Base-by-base conservation (phyloP, 2,888 invertebrate species). In the Blomia tropicalis region DNA sequence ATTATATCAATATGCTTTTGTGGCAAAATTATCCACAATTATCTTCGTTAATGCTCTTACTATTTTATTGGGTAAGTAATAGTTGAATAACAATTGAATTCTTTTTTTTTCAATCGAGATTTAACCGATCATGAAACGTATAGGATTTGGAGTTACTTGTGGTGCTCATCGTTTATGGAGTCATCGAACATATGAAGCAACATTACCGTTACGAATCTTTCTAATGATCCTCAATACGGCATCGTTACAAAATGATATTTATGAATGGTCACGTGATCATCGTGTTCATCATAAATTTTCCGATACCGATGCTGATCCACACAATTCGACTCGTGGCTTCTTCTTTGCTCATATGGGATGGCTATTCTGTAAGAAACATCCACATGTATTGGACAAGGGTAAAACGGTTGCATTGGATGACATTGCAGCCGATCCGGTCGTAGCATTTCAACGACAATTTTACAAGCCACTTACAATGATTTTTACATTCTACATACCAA, bases 401-500 rank as follows among this genome's bases (percentile, higher is more conserved):
- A 32, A 60, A 43, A 47, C 60, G n/a, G 58, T 67, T 19, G 62
- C 64, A 41, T 59, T 62, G 25, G 32, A 29, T 32, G 67, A 67
- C 51, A 41, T 67, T 14, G 43, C 60, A n/a, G 61, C 31, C 4
- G 67, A 67, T 44, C 66, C 67, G 11, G 43, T 67, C 4, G 59
- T 67, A 4, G 31, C 43, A 2, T 67, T 64, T 59, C 67, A 67
- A 27, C 64, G 32, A 41, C 68, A 76, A 64, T 70, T 72, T 66
- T 78, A 77, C 69, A 62, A 72, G 30, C 71, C 71, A 29, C 69
- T 74, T 43, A 73, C 74, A n/a, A 31, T 74, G 23, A 64, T 76
- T 14, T 69, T 71, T 62, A 76, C 77, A 67, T 76, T 78, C 68
- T 64, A 76, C 3, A 62, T 79, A 23, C 78, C 95, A 0, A 82